Percentiles rank a stretch among this genome's conserved stretches.
phyloP scores from a whole-genome alignment of 2,113 vertebrate genomes.

The Capreolus pygargus region DNA sequence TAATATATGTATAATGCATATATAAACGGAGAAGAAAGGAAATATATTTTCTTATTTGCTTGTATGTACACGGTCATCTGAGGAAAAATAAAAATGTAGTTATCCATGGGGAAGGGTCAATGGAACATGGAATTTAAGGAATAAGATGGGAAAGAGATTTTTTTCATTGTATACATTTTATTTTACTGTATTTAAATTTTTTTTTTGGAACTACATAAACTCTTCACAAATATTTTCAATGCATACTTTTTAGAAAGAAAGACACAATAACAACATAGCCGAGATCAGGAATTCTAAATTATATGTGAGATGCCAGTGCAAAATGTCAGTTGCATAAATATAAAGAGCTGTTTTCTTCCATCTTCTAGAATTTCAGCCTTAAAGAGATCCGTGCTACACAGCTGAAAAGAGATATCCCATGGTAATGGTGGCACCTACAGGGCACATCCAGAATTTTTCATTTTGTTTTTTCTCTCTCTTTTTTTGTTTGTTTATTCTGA shows the following conservation, averaged over 20 bases:
- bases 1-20: background rate
- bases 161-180: background rate
- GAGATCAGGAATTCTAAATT: background rate
- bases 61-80: background rate
- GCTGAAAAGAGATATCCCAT: background rate
- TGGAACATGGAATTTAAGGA: background rate
- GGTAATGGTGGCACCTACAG: constrained; percentile 48
- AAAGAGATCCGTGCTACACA: background rate
- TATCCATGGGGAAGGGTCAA: fast-evolving
- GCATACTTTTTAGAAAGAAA: background rate
- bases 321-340: background rate
- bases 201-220: background rate
- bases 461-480: background rate
- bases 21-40: background rate
- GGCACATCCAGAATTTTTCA: background rate
- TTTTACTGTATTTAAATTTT: background rate
- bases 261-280: background rate
- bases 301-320: fast-evolving
- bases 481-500: background rate
- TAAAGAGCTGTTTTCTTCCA: constrained; percentile 6
- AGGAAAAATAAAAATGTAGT: background rate
- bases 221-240: background rate
- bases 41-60: background rate
- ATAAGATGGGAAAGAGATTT: background rate
- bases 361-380: constrained; percentile 4